Evolutionary conservation across 2,113 vertebrate species (phyloP).

Genomic region (Lipophrys pholis): DNA sequence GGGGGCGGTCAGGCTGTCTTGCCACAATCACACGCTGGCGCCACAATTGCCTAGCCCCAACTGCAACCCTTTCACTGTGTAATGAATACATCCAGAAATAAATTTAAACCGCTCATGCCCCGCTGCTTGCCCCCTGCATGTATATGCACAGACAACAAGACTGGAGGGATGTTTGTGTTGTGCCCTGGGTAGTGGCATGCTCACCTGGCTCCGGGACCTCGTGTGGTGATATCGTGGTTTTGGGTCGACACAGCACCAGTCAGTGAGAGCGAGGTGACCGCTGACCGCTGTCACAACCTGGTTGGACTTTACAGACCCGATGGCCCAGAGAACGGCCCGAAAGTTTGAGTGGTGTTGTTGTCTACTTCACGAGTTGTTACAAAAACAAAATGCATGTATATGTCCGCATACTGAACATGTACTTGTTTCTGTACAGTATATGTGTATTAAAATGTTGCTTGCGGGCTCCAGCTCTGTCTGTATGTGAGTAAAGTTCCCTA

Average conservation of each 20-base stretch:
- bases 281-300: slow-evolving; percentile 69
- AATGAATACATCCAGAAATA: slow-evolving; percentile 96
- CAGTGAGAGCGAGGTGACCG: slow-evolving; percentile 69
- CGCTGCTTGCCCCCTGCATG: slow-evolving; percentile 72
- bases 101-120: slow-evolving; percentile 82
- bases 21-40: slow-evolving; percentile 94
- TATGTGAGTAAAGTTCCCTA: slow-evolving; percentile 58
- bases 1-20: slow-evolving; percentile 91
- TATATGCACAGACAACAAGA: slow-evolving; percentile 80
- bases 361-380: not conserved
- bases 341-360: slow-evolving; percentile 51
- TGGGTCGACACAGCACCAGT: slow-evolving; percentile 78
- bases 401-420: slow-evolving; percentile 14
- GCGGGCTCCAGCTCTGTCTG: slow-evolving; percentile 54
- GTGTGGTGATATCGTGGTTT: slow-evolving; percentile 71
- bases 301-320: slow-evolving; percentile 39
- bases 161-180: slow-evolving; percentile 81
- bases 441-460: slow-evolving; percentile 50
- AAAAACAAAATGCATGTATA: no score
- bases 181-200: slow-evolving; percentile 68
- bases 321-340: slow-evolving; percentile 42
- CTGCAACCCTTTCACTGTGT: slow-evolving; percentile 88
- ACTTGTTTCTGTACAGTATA: slow-evolving; percentile 37
- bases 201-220: slow-evolving; percentile 75
- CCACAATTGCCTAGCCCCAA: slow-evolving; percentile 88